Evolutionary conservation across 2,888 invertebrate species (phyloP), one percentile per base, ranked within the genome.

Genomic region (Ophion obscuratus): DNA sequence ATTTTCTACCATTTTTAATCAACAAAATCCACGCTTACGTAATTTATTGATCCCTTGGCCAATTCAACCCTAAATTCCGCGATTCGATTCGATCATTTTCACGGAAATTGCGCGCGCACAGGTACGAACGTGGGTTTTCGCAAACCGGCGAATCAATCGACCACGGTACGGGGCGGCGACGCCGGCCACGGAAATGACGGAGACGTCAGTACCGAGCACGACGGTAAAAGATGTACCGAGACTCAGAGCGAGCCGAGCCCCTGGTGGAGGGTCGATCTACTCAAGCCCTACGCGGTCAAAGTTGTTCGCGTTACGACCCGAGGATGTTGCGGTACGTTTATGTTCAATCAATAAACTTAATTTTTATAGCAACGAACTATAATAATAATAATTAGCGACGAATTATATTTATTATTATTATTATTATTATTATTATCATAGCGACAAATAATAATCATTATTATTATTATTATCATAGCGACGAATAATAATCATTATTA

Each of bases 191-290:
- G 98, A 17, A 98, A 98, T 92, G 98, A 98, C 91, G 98, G 98
- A 2, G 97, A 98, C 93, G 95, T 95, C 89, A 96, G 96, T 86
- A 96, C 97, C 59, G 97, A 98, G 84, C 98, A 98, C 91, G 98
- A 98, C 90, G 98, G 97, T 17, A 97, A 97, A 92, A 95, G 97
- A 87, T 98, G 98, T 94, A 97, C 98, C 0, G 98, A 98, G 95
- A 98, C 98, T 0, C 97, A 97, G 92, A 96, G 97, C 85, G 98
- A 98, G 92, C 97, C 97, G 0, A 98, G 98, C 31, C 98, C 98
- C 0, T 98, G 98, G 98, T 98, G 98, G 98, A 97, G 97, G 90
- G 98, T 98, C 10, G 98, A 98, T 93, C 95, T 98, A 68, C 95
- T 98, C 61, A 95, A 97, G 82, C 96, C 98, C 44, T 98, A 98